Conservation (phyloP, 2,888 invertebrate genomes). For the Vesta saturnalis region DNA sequence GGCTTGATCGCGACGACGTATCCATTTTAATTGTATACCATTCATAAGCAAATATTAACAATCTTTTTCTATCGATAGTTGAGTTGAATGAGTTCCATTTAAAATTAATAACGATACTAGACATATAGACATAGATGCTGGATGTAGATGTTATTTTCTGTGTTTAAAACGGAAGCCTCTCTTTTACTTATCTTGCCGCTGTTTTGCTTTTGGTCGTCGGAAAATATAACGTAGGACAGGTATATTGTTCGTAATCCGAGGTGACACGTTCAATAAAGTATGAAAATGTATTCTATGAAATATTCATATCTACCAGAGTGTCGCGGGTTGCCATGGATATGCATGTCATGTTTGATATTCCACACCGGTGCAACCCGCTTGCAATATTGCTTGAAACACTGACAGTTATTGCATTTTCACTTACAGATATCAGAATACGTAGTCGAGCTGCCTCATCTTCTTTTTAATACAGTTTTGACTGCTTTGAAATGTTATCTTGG, state of each 20-base stretch:
- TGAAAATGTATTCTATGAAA: constrained; percentile 65
- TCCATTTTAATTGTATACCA: constrained; percentile 35
- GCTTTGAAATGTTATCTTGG: no score
- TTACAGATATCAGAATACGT: constrained; percentile 36
- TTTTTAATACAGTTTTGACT: constrained; percentile 30
- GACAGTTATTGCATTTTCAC: constrained; percentile 63
- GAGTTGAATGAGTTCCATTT: constrained; percentile 22
- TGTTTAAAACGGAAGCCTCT: constrained; percentile 28
- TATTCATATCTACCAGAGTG: constrained; percentile 62
- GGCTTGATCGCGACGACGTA: constrained; percentile 29
- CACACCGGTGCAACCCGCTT: constrained; percentile 57
- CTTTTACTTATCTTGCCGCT: constrained; percentile 32
- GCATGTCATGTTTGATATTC: constrained; percentile 62
- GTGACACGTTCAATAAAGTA: constrained; percentile 65
- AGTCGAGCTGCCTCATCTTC: constrained; percentile 17
- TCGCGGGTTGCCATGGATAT: constrained; percentile 61
- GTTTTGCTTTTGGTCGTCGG: constrained; percentile 34
- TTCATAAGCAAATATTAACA: constrained; percentile 23
- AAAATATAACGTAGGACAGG: constrained; percentile 53
- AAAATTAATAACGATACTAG: constrained; percentile 25
- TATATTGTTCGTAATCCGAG: constrained; percentile 64
- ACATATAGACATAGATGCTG: constrained; percentile 16
- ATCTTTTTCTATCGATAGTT: constrained; percentile 23
- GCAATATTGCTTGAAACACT: constrained; percentile 49
- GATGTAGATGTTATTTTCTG: constrained; percentile 5